phyloP scores from a whole-genome alignment of 2,888 invertebrate species.

The Lobophora halterata region DNA sequence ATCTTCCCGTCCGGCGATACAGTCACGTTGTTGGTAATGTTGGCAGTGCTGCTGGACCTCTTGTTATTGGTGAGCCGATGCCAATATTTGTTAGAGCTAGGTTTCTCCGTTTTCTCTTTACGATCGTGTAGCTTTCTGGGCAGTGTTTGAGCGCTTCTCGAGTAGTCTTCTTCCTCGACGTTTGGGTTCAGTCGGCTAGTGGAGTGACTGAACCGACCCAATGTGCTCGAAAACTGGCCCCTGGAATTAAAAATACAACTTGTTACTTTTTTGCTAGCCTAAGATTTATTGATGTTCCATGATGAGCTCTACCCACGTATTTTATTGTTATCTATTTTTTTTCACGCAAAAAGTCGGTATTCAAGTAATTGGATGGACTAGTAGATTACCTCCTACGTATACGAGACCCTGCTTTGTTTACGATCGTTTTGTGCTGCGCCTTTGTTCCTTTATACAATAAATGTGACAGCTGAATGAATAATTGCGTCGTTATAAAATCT shows the following conservation, averaged over 20 bases:
- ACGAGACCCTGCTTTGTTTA: slow-evolving; percentile 65
- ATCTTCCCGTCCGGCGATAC: slow-evolving; percentile 60
- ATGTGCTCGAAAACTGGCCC: slow-evolving; percentile 86
- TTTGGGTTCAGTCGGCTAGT: slow-evolving; percentile 85
- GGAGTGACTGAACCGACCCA: slow-evolving; percentile 92
- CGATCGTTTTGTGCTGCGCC: slow-evolving; percentile 40
- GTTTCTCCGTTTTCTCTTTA: slow-evolving; percentile 71
- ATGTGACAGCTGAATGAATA: slow-evolving; percentile 30
- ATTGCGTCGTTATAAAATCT: slow-evolving; percentile 26
- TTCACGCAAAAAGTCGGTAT: slow-evolving; percentile 58
- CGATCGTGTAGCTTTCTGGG: slow-evolving; percentile 84
- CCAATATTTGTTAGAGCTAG: slow-evolving; percentile 71
- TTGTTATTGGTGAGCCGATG: slow-evolving; percentile 77
- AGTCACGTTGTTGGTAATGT: slow-evolving; percentile 80
- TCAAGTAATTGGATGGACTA: slow-evolving; percentile 71
- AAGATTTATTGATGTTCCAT: slow-evolving; percentile 49
- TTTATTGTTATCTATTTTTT: slow-evolving; percentile 59
- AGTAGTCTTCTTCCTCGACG: slow-evolving; percentile 76
- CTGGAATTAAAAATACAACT: slow-evolving; percentile 73
- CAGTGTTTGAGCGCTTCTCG: slow-evolving; percentile 87
- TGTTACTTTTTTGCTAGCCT: slow-evolving; percentile 34
- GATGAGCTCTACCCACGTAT: slow-evolving; percentile 59
- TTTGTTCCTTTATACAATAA: slow-evolving; percentile 30
- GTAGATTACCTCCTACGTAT: slow-evolving; percentile 64
- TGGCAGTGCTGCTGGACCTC: slow-evolving; percentile 82